Evolutionary conservation across 2,113 vertebrate genomes (phyloP), one percentile per base, ranked within the genome.

Genomic region (Phylloscopus trochilus): DNA sequence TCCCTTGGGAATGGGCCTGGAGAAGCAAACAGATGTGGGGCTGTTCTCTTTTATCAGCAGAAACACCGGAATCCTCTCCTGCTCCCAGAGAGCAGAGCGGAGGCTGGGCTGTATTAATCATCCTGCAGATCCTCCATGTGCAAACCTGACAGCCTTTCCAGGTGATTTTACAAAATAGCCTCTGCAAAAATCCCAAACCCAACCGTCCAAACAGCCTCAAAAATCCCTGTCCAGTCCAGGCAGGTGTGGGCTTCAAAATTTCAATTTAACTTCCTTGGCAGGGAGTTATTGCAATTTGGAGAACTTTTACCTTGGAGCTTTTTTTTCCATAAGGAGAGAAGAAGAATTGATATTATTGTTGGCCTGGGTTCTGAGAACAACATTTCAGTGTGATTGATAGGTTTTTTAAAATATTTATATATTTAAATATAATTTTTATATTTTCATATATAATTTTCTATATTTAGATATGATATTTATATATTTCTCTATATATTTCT

Each of bases 131-230:
- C 19, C 26, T 52, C 21, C 55, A 1, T 5, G 20, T 62, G 62
- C 37, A 68, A 15, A 23, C 18, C 68, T 13, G 18, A 21, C 37
- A 52, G 20, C 19, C 1, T 10, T 76, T 58, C 77, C 82, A 43
- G 46, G 21, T 7, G 5, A 18, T 62, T 91, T 68, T 55, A 20
- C 16, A 13, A 31, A 76, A 49, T 2, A 1, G 0, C 0, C 18
- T 13, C 11, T 26, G 46, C 31, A 64, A 49, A 90, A 83, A 49
- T 23, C 53, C 43, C 72, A 24, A 52, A 30, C 15, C 28, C 8
- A 52, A 1, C 22, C 37, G 7, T 21, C 35, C 53, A 67, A 10
- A 9, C 30, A 52, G 28, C 46, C 53, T 12, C 14, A 4, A 6
- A 15, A 52, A 26, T 31, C 63, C 55, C 55, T 0, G 6, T 4